Base-by-base conservation (phyloP, 2,888 invertebrate genomes). In the Sicus ferrugineus region DNA sequence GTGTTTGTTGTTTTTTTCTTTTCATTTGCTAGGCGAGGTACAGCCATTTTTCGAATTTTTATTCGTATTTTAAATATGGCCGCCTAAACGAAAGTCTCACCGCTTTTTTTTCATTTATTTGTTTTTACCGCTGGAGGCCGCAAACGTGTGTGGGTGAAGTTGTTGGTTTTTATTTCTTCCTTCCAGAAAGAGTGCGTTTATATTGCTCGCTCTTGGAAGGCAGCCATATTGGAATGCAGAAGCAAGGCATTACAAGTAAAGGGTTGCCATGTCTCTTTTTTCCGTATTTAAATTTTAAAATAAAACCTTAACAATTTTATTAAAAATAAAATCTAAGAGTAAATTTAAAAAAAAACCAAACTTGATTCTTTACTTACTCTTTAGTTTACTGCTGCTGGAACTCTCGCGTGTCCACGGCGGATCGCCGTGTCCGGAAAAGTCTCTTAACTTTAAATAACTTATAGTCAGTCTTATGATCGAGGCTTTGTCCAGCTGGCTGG, bases 391-490 rank as follows among this genome's bases (percentile, higher is more conserved):
- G 72, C 91, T 89, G 61, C 92, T 90, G 63, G 92, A 91, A 21
- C 90, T 89, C 78, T 95, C 95, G 54, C 95, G 87, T 79, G 90
- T 93, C 97, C 98, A 98, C 85, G 96, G 96, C 23, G 97, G 97
- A 82, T 97, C 97, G 0, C 97, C 97, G 85, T 96, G 96, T 7
- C 94, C 92, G 71, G 96, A 96, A 87, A 98, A 98, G 87, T 97
- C 96, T 77, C 95, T 89, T 83, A 97, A 88, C 87, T 95, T 96
- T 86, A 97, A 91, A 89, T 95, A 97, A 87, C 95, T 95, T 86
- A 97, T 96, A 83, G 96, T 96, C 86, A 97, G 92, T 86, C 96
- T 91, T 88, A 97, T 96, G 86, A 97, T 96, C 84, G 96, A 96
- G 73, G 96, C 96, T 87, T 96, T 96, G 87, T 96, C 96, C 88